These are phyloP conservation scores for Hexactinellida sp. DNA, from an alignment of 37 sponge, comb jelly and placozoan species.

Conservation along the genomic window DNA sequence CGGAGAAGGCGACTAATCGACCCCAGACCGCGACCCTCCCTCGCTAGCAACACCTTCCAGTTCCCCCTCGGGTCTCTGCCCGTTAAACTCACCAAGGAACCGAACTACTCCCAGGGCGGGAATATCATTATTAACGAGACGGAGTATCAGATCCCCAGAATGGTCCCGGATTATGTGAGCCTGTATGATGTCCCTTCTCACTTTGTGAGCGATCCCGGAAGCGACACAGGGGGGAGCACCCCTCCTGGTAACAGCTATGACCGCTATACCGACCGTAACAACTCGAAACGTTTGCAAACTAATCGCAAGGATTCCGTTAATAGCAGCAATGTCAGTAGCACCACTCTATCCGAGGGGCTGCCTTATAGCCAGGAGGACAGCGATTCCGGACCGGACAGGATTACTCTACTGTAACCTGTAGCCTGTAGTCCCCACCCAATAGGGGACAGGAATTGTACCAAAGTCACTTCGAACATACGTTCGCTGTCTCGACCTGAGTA, in stretches of 20 bases:
- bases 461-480: too few relatives aligned
- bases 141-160: background rate
- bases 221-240: background rate
- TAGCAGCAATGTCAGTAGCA: background rate
- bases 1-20: background rate
- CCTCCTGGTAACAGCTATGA: background rate
- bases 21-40: background rate
- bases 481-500: too few relatives aligned
- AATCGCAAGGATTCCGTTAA: background rate
- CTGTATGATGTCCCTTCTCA: background rate
- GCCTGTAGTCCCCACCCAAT: background rate
- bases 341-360: background rate
- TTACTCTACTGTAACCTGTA: background rate
- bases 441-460: too few relatives aligned
- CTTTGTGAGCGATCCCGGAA: background rate
- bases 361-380: background rate
- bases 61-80: background rate
- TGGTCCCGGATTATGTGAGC: background rate
- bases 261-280: background rate
- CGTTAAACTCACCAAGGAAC: background rate
- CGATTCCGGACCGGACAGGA: background rate
- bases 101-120: background rate
- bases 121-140: background rate
- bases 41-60: background rate
- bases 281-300: background rate